Percentiles rank a stretch among this genome's conserved stretches.
Evolutionary conservation across 2,797 vertebrate species (phyloP).

Genomic region (Clamator glandarius): DNA sequence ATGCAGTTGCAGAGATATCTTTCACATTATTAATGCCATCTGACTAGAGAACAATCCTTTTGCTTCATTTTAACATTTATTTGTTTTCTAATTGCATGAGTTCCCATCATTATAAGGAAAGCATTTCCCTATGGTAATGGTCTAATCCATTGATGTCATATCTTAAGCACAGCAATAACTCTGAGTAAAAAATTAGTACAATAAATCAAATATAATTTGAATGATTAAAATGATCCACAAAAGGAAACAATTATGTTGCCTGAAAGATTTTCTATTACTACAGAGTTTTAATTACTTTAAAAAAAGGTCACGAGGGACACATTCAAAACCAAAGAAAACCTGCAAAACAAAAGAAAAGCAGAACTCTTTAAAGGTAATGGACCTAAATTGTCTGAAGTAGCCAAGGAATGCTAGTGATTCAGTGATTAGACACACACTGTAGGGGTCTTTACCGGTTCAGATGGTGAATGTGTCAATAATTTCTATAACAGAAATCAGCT

Average conservation of each 20-base stretch:
- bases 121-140: conserved; percentile 12
- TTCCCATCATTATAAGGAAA: not conserved
- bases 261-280: not conserved
- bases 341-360: not conserved
- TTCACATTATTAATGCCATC: not conserved
- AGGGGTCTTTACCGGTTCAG: not conserved
- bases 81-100: not conserved
- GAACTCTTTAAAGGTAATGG: not conserved
- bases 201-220: not conserved
- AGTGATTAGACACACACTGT: not conserved
- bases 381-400: not conserved
- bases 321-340: not conserved
- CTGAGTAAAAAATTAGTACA: not conserved
- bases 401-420: not conserved
- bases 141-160: not conserved
- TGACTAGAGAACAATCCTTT: not conserved
- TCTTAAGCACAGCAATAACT: not conserved
- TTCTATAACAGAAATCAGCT: conserved; percentile 21
- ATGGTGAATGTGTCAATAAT: conserved; percentile 19
- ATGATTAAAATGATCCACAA: not conserved
- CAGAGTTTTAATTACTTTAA: conserved; percentile 15
- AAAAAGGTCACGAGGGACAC: not conserved
- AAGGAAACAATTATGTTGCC: not conserved
- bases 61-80: not conserved
- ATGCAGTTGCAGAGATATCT: not conserved